Base-by-base conservation (phyloP, 2,797 vertebrate genomes). In the Scolopax rusticola region DNA sequence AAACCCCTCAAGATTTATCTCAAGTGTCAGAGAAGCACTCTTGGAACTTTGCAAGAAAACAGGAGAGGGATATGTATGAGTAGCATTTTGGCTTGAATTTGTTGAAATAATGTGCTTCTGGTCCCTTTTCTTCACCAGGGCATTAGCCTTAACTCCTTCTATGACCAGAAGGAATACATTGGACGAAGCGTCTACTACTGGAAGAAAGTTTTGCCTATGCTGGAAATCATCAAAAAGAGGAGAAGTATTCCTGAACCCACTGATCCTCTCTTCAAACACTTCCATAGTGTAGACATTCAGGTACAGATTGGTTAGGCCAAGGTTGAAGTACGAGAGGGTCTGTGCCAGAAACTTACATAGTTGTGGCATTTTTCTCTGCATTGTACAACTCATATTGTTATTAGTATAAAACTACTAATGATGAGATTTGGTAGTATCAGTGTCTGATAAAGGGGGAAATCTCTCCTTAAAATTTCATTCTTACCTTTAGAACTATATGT, bases 161-260 rank as follows among this genome's bases (percentile, higher is more conserved):
- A 99, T 84, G 99, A 99, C 95, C 99, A 99, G 97, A 99, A 99
- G 85, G 99, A 99, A 68, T 99, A 99, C 89, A 98, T 99, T 68
- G 98, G 98, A 57, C 99, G 99, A 86, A 99, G 99, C 77, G 99
- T 99, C 74, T 99, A 99, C 97, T 99, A 99, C 96, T 99, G 99
- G 99, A 99, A 98, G 94, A 98, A 98, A 95, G 98, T 98, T 81
- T 98, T 98, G 67, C 99, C 99, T 12, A 96, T 99, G 70, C 95
- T 99, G 97, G 99, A 99, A 88, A 98, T 85, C 82, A 98, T 99
- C 54, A 99, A 98, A 98, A 99, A 98, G 94, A 98, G 97, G 86
- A 98, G 98, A 71, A 98, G 98, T 91, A 99, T 99, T 98, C 98
- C 99, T 87, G 99, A 99, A 96, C 99, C 99, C 59, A 98, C 98